Evolutionary conservation across 2,888 invertebrate species (phyloP), one percentile per base, ranked within the genome.

Genomic region (Lacanobia oleracea): DNA sequence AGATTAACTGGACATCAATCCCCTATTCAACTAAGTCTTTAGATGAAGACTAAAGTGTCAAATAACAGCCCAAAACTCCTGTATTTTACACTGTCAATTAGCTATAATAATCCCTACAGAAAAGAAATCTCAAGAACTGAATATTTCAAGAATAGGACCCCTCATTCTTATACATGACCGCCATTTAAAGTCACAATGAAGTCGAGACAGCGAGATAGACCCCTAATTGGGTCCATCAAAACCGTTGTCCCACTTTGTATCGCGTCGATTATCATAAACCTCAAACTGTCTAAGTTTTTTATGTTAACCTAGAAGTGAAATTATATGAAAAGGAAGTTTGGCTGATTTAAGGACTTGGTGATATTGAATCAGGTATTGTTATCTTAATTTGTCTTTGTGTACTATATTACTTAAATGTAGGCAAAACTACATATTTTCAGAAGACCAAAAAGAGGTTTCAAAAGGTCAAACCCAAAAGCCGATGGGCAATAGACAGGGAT

Each of bases 91-190:
- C 48, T 50, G 18, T 53, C 43, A 64, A 60, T 64, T 50, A 68
- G 27, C 4, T 43, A 45, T 8, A 43, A 63, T n/a, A 69, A 59
- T 70, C 48, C n/a, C 14, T 12, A 68, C 27, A 57, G 23, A 27
- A 53, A 71, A 64, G 7, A 64, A 63, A 12, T 48, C 7, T 18
- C 1, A 33, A 53, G 23, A 40, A 21, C 45, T 50, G 37, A 56
- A 64, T 67, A 69, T 67, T 67, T 73, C 53, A 48, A 61, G 74
- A 74, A 72, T 56, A 77, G 23, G 18, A 40, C 53, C 48, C 57
- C 79, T 78, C 74, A 73, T 79, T 82, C 63, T 60, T 79, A 78
- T 60, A 73, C 79, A 82, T 79, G 79, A 78, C 50, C 23, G 63
- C 18, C 37, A 82, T 79, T 82, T 73, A 53, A 68, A 79, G 59